Evolutionary conservation across 2,113 vertebrate genomes (phyloP).

Genomic region (Ochotona princeps): DNA sequence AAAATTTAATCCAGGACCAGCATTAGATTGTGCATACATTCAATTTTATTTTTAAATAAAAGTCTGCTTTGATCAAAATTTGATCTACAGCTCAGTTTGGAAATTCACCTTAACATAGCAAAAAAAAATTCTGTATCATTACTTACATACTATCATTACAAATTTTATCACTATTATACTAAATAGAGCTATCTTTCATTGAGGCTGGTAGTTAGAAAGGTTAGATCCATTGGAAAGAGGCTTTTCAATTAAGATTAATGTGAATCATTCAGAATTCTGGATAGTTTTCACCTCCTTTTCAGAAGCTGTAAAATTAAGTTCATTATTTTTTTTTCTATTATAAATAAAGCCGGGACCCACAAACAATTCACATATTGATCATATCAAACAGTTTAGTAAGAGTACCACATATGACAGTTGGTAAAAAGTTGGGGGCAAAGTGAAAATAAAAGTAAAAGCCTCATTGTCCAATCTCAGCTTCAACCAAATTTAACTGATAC

Average conservation of each 20-base stretch:
- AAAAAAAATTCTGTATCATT: neutral
- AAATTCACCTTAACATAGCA: neutral
- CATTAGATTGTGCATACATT: neutral
- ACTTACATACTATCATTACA: neutral
- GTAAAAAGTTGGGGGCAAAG: neutral
- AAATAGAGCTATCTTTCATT: conserved; percentile 15
- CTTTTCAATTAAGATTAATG: neutral
- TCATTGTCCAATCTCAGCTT: neutral
- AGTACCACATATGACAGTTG: neutral
- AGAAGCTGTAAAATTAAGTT: neutral
- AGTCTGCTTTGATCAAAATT: neutral
- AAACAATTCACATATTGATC: neutral
- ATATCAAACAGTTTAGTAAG: neutral
- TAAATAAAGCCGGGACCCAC: neutral
- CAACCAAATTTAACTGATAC: conserved; percentile 14
- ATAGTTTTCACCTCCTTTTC: conserved; percentile 25
- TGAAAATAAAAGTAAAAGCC: neutral
- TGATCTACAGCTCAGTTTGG: neutral
- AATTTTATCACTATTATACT: neutral
- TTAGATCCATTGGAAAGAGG: neutral
- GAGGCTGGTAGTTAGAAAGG: neutral
- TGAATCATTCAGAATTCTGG: neutral
- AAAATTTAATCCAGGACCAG: neutral
- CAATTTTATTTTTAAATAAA: neutral
- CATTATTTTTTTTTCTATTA: conserved; percentile 20